Base-by-base conservation (phyloP, 1,140 invertebrate species). In the Bathynomus jamesi region DNA sequence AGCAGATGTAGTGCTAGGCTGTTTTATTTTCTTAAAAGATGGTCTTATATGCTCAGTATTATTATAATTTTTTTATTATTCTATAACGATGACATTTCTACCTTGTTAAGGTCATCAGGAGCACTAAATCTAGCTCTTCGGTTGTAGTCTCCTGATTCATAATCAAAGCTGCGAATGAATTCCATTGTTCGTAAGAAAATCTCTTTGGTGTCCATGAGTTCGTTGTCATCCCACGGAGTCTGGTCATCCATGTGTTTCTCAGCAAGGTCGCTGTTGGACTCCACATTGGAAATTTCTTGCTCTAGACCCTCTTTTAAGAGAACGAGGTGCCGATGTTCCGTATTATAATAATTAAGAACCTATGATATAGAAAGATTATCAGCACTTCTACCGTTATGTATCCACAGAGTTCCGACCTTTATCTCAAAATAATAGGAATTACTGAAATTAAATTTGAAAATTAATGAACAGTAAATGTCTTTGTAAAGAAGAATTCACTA, bases 261-360 rank as follows among this genome's bases (percentile, higher is more conserved):
- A n/a, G 93, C 93, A 72, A 97, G 85, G 82, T 98, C 95, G 84
- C 94, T 96, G 82, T 98, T 98, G 80, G 92, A 94, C 78, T 90
- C 87, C 71, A 98, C 95, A 82, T 96, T 98, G 63, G 88, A 87
- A 78, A 96, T 90, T 84, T 98, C 95, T 80, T 90, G 87, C 80
- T 96, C 93, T 71, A 97, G 83, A 82, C 95, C 95, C 82, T 95
- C 92, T 83, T 95, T 94, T n/a, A 96, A 84, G 69, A 90, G 88
- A 25, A 88, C 89, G 61, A 96, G 84, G 78, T 91, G 91, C 75
- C 90, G 86, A 78, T 93, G 83, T 85, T 97, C 94, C 29, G 87
- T 89, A 62, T 88, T 86, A 76, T 94, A 83, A 81, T 96, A 96
- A 72, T 89, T 87, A 81, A 97, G 93, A 60, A 76, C 69, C 75